These are phyloP conservation scores for Aplocera efformata DNA, from an alignment of 2,888 invertebrate species.

Conservation along the genomic window DNA sequence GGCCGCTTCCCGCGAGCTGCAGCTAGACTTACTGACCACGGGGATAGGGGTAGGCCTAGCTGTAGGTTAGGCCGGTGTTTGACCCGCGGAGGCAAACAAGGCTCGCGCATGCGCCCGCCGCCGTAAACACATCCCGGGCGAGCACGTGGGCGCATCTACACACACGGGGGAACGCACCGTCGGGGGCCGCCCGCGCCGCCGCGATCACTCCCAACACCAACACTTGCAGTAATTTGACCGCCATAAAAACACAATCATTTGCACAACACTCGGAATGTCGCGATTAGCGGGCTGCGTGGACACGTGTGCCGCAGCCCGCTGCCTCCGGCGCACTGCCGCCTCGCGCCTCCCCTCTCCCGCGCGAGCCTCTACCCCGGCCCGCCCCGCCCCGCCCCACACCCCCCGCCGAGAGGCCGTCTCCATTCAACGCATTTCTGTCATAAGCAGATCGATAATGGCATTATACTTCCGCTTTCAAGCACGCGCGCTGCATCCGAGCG, in stretches of 20 bases:
- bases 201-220: constrained; percentile 72
- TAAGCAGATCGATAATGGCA: constrained; percentile 79
- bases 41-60: constrained; percentile 55
- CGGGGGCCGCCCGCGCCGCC: constrained; percentile 68
- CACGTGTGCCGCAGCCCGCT: constrained; percentile 65
- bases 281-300: constrained; percentile 73
- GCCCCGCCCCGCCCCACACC: constrained; percentile 26
- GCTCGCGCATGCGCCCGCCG: constrained; percentile 68
- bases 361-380: constrained; percentile 30
- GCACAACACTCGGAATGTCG: constrained; percentile 74
- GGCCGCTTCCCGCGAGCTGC: constrained; percentile 48
- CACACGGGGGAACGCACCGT: constrained; percentile 60
- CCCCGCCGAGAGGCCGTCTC: constrained; percentile 49
- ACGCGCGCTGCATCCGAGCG: constrained; percentile 69
- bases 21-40: constrained; percentile 64
- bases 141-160: constrained; percentile 31
- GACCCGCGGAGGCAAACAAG: constrained; percentile 72
- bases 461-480: constrained; percentile 74
- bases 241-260: constrained; percentile 89
- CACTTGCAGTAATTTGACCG: constrained; percentile 86
- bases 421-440: constrained; percentile 79
- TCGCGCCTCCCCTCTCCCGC: constrained; percentile 32
- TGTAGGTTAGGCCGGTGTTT: constrained; percentile 74
- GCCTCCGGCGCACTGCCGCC: constrained; percentile 64
- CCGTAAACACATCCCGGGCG: constrained; percentile 67